Base-by-base conservation (phyloP, 2,888 invertebrate genomes). In the Notodonta ziczac region DNA sequence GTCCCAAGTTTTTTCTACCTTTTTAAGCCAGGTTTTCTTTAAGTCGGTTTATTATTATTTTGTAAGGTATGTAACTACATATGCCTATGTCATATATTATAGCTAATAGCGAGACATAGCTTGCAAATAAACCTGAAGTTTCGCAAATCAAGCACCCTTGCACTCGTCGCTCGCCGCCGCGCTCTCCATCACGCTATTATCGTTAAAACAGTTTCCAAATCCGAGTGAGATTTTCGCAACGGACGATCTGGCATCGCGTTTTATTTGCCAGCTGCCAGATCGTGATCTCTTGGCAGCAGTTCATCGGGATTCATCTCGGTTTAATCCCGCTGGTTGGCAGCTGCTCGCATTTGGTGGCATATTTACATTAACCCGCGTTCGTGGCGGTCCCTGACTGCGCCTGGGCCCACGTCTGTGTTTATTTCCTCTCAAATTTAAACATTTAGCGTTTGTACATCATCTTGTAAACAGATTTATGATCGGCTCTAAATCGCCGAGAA, bases 191-290 rank as follows among this genome's bases (percentile, higher is more conserved):
- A 2, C 14, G n/a, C 54, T 35, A 53, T 53, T 32, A 35, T 24
- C 56, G 44, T 56, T 42, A 32, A 32, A 56, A 44, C 54, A n/a
- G 54, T 54, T 54, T 54, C 54, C 54, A 54, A 54, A 54, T 35
- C 54, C n/a, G 54, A 35, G 52, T 32, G 52, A 39, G 39, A 54
- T 54, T 54, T 54, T 54, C 54, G 54, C 54, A 54, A 54, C 39
- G 35, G 39, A 39, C 24, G 54, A 54, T n/a, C 39, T 54, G 39
- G 54, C 54, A 39, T 14, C 35, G 54, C 54, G 54, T 54, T 35
- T 54, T 39, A 54, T 54, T 54, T 35, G n/a, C 39, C 39, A 54
- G 54, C 54, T 39, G 39, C 54, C 54, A 39, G 39, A 54, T 54
- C 13, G 54, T 39, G 54, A 54, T 54, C 54, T 54, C 39, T 54